Evolutionary conservation across 2,113 vertebrate genomes (phyloP).

Genomic region (Chaetodon auriga): DNA sequence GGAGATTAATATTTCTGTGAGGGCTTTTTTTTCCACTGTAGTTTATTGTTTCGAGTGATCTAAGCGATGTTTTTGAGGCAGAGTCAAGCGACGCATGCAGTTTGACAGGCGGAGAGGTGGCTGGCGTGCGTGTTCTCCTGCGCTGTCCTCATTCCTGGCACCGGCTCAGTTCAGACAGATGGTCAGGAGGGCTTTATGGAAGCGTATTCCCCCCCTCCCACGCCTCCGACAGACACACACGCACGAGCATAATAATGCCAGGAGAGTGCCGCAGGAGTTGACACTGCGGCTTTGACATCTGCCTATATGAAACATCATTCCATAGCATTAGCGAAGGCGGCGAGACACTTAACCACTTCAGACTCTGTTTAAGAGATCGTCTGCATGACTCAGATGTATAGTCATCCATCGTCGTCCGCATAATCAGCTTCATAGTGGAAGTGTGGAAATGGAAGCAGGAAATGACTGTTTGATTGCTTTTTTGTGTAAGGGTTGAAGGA

Average conservation of each 20-base stretch:
- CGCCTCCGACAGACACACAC: conserved; percentile 1
- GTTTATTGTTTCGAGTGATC: conserved; percentile 6
- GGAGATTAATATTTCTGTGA: background rate
- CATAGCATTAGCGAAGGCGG: background rate
- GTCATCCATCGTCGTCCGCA: background rate
- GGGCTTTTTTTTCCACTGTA: too few relatives aligned
- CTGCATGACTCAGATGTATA: background rate
- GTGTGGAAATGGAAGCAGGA: background rate
- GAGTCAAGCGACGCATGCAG: conserved; percentile 24
- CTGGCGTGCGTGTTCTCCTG: conserved; percentile 26
- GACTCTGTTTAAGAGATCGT: background rate
- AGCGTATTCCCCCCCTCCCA: background rate
- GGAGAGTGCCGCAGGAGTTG: conserved; percentile 14
- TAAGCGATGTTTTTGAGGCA: background rate
- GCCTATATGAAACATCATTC: conserved; percentile 22
- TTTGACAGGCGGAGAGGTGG: conserved; percentile 5
- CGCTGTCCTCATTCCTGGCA: conserved; percentile 67
- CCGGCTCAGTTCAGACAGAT: conserved; percentile 74
- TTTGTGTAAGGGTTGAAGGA: background rate
- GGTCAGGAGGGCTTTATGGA: conserved; percentile 69
- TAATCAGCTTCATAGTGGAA: background rate
- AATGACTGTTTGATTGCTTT: background rate
- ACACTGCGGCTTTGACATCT: conserved; percentile 43
- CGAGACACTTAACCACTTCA: background rate
- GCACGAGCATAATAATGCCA: conserved; percentile 9